Evolutionary conservation across 1,140 invertebrate species (phyloP).

Genomic region (Drosophila pallidifrons): DNA sequence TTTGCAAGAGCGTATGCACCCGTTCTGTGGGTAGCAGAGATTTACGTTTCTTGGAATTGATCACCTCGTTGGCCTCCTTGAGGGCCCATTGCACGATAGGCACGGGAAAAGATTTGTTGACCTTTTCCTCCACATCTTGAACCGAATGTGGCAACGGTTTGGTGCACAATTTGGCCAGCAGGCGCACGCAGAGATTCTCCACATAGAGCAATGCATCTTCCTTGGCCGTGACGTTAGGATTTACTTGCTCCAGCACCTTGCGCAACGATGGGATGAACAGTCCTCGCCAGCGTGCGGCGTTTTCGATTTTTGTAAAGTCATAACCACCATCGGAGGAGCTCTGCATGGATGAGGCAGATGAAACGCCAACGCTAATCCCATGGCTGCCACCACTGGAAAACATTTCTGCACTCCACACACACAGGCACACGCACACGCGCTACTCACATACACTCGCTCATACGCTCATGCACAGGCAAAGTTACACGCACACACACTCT

Average conservation of each 20-base stretch:
- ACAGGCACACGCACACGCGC: constrained; percentile 20
- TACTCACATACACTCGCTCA: constrained; percentile 21
- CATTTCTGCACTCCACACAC: constrained; percentile 62
- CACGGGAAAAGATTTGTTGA: constrained; percentile 95
- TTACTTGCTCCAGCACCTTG: constrained; percentile 95
- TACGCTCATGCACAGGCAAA: neutral
- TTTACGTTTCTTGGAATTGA: constrained; percentile 93
- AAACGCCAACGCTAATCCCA: constrained; percentile 54
- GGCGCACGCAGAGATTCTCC: constrained; percentile 94
- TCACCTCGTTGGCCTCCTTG: constrained; percentile 93
- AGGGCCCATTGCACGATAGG: constrained; percentile 97
- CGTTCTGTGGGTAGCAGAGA: constrained; percentile 95
- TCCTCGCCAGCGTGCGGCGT: constrained; percentile 94
- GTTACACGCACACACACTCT: constrained; percentile 24
- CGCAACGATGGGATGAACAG: constrained; percentile 92
- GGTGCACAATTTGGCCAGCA: constrained; percentile 95
- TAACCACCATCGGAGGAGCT: constrained; percentile 88
- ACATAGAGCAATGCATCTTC: constrained; percentile 97
- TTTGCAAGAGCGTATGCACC: constrained; percentile 95
- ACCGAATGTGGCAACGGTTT: constrained; percentile 92
- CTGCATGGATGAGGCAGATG: constrained; percentile 44
- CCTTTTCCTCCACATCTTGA: constrained; percentile 96
- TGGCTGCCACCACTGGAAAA: constrained; percentile 63
- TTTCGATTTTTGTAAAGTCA: constrained; percentile 95
- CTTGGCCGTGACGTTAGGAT: constrained; percentile 93